Evolutionary conservation across 2,797 vertebrate species (phyloP), one percentile per base, ranked within the genome.

Genomic region (Peromyscus attwateri): DNA sequence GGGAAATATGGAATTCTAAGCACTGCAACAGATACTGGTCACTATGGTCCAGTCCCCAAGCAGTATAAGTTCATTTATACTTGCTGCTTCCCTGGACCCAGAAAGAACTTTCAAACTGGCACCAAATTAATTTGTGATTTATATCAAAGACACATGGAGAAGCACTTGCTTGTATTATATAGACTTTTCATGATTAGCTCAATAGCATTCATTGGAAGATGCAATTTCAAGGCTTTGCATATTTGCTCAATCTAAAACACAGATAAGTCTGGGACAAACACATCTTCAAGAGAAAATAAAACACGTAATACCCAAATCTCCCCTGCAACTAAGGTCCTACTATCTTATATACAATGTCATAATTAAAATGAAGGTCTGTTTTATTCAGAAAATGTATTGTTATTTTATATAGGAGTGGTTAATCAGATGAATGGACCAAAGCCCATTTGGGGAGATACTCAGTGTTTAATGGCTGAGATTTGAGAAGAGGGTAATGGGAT

Each of bases 161-260:
- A 46, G 40, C 43, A 91, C 34, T 49, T 27, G 60, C 66, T 87
- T 76, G 11, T 80, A 71, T 81, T 94, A 92, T 55, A 85, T 62
- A 85, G 77, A 91, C 64, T 93, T 97, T 97, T 95, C 52, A 95
- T 95, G 93, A 95, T 92, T 95, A 95, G 87, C 52, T 96, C 93
- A 88, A 84, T 66, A 90, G 57, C 13, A 77, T 87, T 95, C 55
- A 55, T 60, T 49, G 34, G 60, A 93, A 96, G 83, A 27, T 70
- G 6, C 40, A 43, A 52, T 96, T 96, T 95, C 40, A 96, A 87
- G 84, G 76, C n/a, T 95, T 21, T 96, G 66, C 68, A 77, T 34
- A 68, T 92, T 84, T 95, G 68, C 66, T 90, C 40, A 95, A 89
- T 87, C 31, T 11, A 95, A 94, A 96, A 89, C 55, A 75, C 70